phyloP scores from a whole-genome alignment of 2,113 vertebrate genomes.

The Atractosteus spatula region DNA sequence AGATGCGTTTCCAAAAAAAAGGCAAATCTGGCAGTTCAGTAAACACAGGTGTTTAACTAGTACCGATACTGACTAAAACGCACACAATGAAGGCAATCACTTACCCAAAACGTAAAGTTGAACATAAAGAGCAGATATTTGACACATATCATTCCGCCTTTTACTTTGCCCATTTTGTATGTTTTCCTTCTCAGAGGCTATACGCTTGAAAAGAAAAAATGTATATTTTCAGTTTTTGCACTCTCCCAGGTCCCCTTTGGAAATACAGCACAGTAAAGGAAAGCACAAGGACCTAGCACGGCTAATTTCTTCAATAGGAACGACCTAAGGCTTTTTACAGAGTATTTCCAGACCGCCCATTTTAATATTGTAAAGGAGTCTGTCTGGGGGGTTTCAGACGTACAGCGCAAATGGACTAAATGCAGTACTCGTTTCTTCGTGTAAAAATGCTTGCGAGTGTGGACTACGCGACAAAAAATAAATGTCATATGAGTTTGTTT shows the following conservation, averaged over 20 bases:
- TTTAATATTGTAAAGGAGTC: slow-evolving; percentile 46
- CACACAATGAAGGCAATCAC: slow-evolving; percentile 35
- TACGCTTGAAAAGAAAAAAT: slow-evolving; percentile 14
- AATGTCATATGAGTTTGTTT: too few relatives aligned
- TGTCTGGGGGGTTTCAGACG: slow-evolving; percentile 35
- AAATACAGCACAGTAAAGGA: slow-evolving; percentile 32
- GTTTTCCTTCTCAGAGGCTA: slow-evolving; percentile 16
- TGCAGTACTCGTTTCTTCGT: background rate
- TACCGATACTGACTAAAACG: background rate
- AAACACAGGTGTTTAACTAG: too few relatives aligned
- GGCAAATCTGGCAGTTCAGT: too few relatives aligned
- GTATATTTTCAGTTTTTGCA: background rate
- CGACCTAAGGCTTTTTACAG: slow-evolving; percentile 27
- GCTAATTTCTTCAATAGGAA: slow-evolving; percentile 25
- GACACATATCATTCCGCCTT: slow-evolving; percentile 82
- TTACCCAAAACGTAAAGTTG: slow-evolving; percentile 94
- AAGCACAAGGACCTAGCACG: slow-evolving; percentile 30
- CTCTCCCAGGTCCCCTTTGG: background rate
- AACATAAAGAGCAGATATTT: slow-evolving; percentile 89
- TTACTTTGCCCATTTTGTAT: slow-evolving; percentile 74
- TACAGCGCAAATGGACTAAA: slow-evolving; percentile 13
- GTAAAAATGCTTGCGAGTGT: too few relatives aligned
- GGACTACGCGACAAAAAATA: too few relatives aligned
- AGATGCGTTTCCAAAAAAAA: too few relatives aligned
- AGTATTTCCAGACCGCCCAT: slow-evolving; percentile 67